Evolutionary conservation across 2,797 vertebrate genomes (phyloP).

Genomic region (Champsocephalus gunnari): DNA sequence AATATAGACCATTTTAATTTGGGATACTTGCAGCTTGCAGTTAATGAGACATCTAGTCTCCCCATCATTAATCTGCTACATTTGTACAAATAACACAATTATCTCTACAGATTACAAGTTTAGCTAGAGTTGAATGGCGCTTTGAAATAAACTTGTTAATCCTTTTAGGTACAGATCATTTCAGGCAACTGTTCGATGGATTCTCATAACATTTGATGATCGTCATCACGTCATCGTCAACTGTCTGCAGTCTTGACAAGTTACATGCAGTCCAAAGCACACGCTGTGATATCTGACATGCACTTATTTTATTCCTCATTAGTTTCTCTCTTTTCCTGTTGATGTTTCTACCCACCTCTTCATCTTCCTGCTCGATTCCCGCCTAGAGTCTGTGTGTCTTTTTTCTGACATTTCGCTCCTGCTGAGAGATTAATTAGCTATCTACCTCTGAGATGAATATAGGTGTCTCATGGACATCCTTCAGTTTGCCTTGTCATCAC

Average conservation of each 20-base stretch:
- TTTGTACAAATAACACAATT: background rate
- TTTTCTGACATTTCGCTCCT: slow-evolving; percentile 61
- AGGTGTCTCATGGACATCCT: slow-evolving; percentile 52
- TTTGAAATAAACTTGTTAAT: background rate
- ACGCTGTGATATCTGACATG: slow-evolving; percentile 5
- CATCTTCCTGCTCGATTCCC: slow-evolving; percentile 34
- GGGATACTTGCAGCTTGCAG: background rate
- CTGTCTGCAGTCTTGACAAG: slow-evolving; percentile 4
- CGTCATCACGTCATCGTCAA: background rate
- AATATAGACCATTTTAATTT: background rate
- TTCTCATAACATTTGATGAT: background rate
- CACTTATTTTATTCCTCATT: slow-evolving; percentile 41
- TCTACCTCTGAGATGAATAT: slow-evolving; percentile 60
- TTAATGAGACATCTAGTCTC: slow-evolving; percentile 6
- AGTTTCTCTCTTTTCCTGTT: slow-evolving; percentile 32
- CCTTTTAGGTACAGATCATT: background rate
- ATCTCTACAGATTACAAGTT: background rate
- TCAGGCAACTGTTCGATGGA: background rate
- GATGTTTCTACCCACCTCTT: slow-evolving; percentile 32
- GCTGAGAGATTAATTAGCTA: slow-evolving; percentile 75
- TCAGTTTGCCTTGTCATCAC: slow-evolving; percentile 54
- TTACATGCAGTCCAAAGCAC: background rate
- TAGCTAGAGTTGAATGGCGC: background rate
- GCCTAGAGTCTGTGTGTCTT: slow-evolving; percentile 40
- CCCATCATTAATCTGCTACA: background rate